These are phyloP conservation scores for Alectura lathami DNA, from an alignment of 2,113 vertebrate genomes.

Conservation along the genomic window DNA sequence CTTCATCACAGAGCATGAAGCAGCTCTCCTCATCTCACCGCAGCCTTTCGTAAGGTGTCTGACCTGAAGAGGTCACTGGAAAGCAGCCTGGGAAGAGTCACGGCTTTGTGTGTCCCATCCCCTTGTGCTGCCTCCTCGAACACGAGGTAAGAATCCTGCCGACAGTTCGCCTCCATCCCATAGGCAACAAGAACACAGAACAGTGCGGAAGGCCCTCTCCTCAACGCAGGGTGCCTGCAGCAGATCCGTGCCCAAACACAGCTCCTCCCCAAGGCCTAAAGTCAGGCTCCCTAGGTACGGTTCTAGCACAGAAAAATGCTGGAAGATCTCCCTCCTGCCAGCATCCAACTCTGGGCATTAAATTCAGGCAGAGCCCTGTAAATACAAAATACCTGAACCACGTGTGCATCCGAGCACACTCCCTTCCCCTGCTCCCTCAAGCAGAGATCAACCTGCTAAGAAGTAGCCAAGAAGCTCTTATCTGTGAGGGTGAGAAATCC, in stretches of 20 bases:
- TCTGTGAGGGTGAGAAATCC: constrained; percentile 9
- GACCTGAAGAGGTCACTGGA: constrained; percentile 21
- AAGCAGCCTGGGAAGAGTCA: constrained; percentile 32
- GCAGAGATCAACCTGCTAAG: constrained; percentile 46
- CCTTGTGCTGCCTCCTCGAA: constrained; percentile 17
- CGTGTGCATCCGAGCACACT: constrained; percentile 15
- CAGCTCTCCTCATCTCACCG: constrained; percentile 24
- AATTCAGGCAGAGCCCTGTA: constrained; percentile 20
- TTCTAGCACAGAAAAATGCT: constrained; percentile 40
- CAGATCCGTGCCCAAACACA: constrained; percentile 28
- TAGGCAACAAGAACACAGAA: constrained; percentile 13
- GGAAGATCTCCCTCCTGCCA: constrained; percentile 63
- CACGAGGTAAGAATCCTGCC: background rate
- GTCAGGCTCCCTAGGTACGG: constrained; percentile 26
- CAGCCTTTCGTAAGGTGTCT: background rate
- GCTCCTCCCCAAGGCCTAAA: constrained; percentile 17
- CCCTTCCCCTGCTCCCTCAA: background rate
- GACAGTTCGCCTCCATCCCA: background rate
- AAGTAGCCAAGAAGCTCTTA: constrained; percentile 66
- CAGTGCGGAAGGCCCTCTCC: constrained; percentile 19
- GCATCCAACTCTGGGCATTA: constrained; percentile 3
- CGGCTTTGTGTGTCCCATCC: constrained; percentile 10
- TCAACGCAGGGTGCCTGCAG: constrained; percentile 50
- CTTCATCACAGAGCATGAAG: background rate
- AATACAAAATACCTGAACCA: constrained; percentile 43